These are phyloP conservation scores for Chlorops oryzae DNA, from an alignment of 1,140 invertebrate genomes.

Conservation along the genomic window DNA sequence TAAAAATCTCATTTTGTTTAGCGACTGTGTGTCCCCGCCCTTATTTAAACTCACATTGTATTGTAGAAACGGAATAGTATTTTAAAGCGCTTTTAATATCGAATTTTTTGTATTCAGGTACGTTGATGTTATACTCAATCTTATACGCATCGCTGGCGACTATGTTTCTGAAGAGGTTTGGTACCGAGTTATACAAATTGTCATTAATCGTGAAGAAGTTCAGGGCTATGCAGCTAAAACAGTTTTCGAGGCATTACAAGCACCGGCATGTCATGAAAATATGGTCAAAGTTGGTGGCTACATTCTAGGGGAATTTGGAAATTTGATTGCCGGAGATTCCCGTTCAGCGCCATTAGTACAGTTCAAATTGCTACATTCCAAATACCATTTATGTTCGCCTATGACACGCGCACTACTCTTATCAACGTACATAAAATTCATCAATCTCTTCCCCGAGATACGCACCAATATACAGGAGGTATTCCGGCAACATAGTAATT, in stretches of 20 bases:
- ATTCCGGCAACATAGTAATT: conserved; percentile 91
- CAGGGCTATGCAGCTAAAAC: conserved; percentile 99
- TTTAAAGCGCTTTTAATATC: too few species aligned
- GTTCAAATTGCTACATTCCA: conserved; percentile 95
- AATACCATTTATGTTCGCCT: conserved; percentile 96
- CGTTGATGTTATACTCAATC: conserved; percentile 98
- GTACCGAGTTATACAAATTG: conserved; percentile 99
- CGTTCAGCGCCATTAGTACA: conserved; percentile 93
- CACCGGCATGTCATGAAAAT: conserved; percentile 98
- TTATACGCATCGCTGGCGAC: conserved; percentile 99
- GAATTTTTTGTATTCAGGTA: too few species aligned
- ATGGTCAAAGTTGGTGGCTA: conserved; percentile 99
- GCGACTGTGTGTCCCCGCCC: too few species aligned
- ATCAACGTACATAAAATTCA: conserved; percentile 99
- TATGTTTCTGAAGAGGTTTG: conserved; percentile 98
- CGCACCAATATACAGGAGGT: conserved; percentile 94
- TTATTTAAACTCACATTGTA: too few species aligned
- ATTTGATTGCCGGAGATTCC: conserved; percentile 97
- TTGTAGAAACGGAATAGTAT: too few species aligned
- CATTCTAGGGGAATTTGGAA: conserved; percentile 99
- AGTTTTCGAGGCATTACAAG: conserved; percentile 97
- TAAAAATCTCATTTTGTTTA: too few species aligned
- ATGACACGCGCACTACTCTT: conserved; percentile 92
- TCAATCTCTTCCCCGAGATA: conserved; percentile 99
- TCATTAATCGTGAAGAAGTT: conserved; percentile 98